Evolutionary conservation across 2,888 invertebrate genomes (phyloP).

Genomic region (Platerodrilus igneus): DNA sequence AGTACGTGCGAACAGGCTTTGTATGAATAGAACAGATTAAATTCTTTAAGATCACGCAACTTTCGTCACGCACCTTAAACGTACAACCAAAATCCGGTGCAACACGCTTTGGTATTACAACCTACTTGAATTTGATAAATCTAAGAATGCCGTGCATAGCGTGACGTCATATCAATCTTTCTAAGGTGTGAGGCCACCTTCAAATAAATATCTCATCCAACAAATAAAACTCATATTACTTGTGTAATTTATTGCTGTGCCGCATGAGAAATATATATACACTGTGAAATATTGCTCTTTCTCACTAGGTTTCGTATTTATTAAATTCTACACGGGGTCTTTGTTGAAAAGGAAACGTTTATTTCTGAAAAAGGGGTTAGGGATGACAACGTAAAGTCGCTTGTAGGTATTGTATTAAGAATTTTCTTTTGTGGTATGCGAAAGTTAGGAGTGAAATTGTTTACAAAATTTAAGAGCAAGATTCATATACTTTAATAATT

Average conservation of each 20-base stretch:
- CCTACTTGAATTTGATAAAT: conserved; percentile 39
- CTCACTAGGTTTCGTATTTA: conserved; percentile 19
- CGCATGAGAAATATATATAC: conserved; percentile 40
- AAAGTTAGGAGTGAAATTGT: too few species aligned
- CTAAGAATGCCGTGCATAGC: conserved; percentile 35
- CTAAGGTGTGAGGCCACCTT: conserved; percentile 34
- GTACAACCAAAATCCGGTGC: too few species aligned
- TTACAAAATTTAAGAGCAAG: too few species aligned
- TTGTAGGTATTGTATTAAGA: too few species aligned
- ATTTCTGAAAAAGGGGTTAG: too few species aligned
- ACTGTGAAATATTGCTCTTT: conserved; percentile 32
- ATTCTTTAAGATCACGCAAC: conserved; percentile 27
- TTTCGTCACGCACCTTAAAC: conserved; percentile 19
- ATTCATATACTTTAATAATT: too few species aligned
- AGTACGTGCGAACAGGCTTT: too few species aligned
- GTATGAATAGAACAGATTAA: conserved; percentile 28
- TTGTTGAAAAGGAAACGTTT: too few species aligned
- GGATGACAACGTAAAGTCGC: too few species aligned
- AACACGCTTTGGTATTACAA: too few species aligned
- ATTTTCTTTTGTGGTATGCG: too few species aligned
- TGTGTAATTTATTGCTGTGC: conserved; percentile 37
- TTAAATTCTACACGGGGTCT: too few species aligned
- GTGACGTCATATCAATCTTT: conserved; percentile 39
- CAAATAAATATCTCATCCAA: conserved; percentile 32
- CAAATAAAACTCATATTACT: conserved; percentile 40